phyloP scores from a whole-genome alignment of 2,888 invertebrate genomes.

The Chloroclysta siterata region DNA sequence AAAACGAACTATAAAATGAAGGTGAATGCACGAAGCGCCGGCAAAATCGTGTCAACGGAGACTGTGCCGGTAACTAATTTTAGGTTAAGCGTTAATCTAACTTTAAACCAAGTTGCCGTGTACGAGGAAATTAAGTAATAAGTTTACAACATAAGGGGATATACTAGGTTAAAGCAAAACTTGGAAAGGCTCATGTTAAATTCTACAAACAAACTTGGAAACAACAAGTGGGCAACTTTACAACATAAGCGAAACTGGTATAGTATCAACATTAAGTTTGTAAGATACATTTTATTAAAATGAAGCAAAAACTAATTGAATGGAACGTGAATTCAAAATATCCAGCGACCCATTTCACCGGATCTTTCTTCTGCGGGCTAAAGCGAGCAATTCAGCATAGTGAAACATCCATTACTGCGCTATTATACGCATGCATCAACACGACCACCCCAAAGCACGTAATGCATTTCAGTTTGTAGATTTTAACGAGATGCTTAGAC shows the following conservation, averaged over 20 bases:
- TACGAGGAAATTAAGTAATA: conserved; percentile 41
- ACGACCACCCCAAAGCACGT: conserved; percentile 3
- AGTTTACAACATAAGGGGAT: conserved; percentile 39
- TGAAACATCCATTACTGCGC: conserved; percentile 27
- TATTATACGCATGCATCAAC: conserved; percentile 26
- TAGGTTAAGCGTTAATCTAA: conserved; percentile 36
- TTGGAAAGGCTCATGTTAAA: conserved; percentile 36
- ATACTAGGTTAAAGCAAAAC: conserved; percentile 36
- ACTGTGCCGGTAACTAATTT: conserved; percentile 32
- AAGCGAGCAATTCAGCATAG: conserved; percentile 20
- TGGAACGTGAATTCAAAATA: conserved; percentile 25
- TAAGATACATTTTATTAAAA: conserved; percentile 26
- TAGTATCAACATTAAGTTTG: conserved; percentile 13
- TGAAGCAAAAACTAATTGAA: conserved; percentile 26
- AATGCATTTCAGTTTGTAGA: conserved; percentile 10
- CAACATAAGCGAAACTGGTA: conserved; percentile 33
- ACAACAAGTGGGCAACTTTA: conserved; percentile 34
- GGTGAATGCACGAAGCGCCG: conserved; percentile 20
- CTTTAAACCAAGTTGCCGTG: conserved; percentile 35
- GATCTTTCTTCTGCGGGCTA: conserved; percentile 4
- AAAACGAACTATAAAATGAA: conserved; percentile 14
- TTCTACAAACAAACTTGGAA: conserved; percentile 35
- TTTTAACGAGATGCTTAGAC: conserved; percentile 27
- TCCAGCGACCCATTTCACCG: conserved; percentile 8
- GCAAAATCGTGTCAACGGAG: conserved; percentile 30